A percentile compares a stretch with the other conserved stretches of the same genome.
phyloP scores from a whole-genome alignment of 1,140 invertebrate genomes.

The Tigriopus japonicus region DNA sequence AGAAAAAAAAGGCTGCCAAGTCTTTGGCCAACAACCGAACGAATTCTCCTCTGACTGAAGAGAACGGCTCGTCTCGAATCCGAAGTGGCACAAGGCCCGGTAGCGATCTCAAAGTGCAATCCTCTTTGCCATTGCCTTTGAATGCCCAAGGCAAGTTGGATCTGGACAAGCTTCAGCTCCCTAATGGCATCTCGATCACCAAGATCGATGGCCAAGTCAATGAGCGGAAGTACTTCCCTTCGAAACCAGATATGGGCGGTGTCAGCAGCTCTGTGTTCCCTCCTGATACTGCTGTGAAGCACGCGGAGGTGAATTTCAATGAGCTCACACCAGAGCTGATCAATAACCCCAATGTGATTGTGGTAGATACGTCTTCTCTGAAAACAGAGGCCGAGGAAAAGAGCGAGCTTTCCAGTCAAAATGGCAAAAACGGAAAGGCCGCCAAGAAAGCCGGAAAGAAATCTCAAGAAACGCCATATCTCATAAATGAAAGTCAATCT shows the following conservation, averaged over 20 bases:
- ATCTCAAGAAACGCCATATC: no score
- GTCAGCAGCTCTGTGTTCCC: not conserved
- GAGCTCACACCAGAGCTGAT: constrained; percentile 17
- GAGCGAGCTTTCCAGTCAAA: not conserved
- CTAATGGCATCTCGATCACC: constrained; percentile 61
- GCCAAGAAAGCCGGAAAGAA: not conserved
- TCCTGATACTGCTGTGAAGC: constrained; percentile 16
- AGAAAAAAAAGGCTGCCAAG: constrained; percentile 10
- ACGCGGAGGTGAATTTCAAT: constrained; percentile 18
- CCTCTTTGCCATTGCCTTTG: not conserved
- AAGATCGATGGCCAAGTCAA: constrained; percentile 1
- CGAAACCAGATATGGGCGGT: constrained; percentile 14
- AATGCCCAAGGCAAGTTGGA: constrained; percentile 3
- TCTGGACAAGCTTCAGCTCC: constrained; percentile 46
- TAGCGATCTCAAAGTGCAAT: not conserved
- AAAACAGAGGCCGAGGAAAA: constrained; percentile 5
- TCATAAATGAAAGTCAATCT: no score
- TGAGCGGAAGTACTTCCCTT: constrained; percentile 10
- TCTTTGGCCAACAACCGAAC: not conserved
- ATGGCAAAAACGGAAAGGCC: not conserved
- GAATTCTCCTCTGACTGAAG: not conserved
- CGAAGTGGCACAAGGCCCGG: not conserved
- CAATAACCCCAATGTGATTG: constrained; percentile 38
- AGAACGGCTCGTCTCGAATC: not conserved
- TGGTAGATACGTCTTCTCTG: constrained; percentile 32